These are phyloP conservation scores for Ophion costatus DNA, from an alignment of 2,888 invertebrate species.

Conservation along the genomic window DNA sequence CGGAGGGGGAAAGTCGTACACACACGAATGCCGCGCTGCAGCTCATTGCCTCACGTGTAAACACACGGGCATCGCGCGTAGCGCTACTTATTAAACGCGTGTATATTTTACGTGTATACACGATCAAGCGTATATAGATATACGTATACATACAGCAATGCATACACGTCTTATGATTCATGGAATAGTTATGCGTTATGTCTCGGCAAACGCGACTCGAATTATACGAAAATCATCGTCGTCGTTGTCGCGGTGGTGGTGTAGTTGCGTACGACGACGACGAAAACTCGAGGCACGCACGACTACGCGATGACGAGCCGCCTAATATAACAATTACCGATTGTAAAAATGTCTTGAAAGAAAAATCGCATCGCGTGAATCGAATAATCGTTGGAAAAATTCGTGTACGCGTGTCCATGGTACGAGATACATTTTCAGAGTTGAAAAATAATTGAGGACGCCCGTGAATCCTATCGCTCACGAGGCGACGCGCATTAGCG, in stretches of 20 bases:
- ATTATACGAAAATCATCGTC: constrained; percentile 62
- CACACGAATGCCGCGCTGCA: constrained; percentile 5
- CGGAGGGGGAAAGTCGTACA: neutral
- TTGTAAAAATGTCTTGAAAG: constrained; percentile 20
- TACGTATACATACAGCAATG: constrained; percentile 52
- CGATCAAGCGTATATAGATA: neutral
- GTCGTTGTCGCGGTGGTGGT: constrained; percentile 40
- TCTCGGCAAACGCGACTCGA: constrained; percentile 67
- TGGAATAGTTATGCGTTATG: constrained; percentile 71
- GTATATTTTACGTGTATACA: neutral
- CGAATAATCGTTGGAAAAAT: neutral
- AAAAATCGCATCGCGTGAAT: neutral
- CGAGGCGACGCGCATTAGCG: neutral
- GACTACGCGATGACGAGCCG: neutral
- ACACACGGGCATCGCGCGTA: constrained; percentile 24
- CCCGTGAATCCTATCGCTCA: too few relatives aligned
- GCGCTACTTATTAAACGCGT: neutral
- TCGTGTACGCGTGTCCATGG: neutral
- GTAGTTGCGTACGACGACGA: constrained; percentile 1
- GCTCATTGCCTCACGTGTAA: constrained; percentile 5
- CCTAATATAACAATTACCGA: neutral
- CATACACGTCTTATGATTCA: constrained; percentile 69
- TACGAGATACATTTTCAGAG: too few relatives aligned
- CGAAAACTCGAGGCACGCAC: constrained; percentile 26
- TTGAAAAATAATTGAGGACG: neutral